These are phyloP conservation scores for Bergia sp. DNA, from an alignment of 92 coral and sea anemone genomes.

Conservation along the genomic window DNA sequence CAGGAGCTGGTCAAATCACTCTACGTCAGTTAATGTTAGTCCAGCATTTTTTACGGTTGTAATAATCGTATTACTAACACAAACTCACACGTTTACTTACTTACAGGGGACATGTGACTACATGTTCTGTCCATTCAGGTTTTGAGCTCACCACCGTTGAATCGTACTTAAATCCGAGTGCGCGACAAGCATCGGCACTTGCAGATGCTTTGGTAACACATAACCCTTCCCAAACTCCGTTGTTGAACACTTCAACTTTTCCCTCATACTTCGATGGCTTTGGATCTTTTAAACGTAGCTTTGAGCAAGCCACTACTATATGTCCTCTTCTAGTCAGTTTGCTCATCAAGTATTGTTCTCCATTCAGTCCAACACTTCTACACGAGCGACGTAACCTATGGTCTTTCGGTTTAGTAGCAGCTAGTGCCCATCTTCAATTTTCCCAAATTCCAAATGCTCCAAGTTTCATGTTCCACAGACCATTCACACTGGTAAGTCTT, in stretches of 20 bases:
- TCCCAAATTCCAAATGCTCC: conserved; percentile 44
- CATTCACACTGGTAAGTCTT: not conserved
- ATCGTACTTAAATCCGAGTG: not conserved
- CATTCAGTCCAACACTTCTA: not conserved
- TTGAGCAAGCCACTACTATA: conserved; percentile 22
- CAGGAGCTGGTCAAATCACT: no score
- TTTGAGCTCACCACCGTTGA: conserved; percentile 17
- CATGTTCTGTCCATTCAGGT: conserved; percentile 39
- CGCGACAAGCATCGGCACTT: not conserved
- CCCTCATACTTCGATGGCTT: conserved; percentile 44
- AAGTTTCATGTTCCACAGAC: not conserved
- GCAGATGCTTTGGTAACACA: conserved; percentile 31
- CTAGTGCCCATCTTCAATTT: conserved; percentile 9
- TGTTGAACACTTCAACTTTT: conserved; percentile 28
- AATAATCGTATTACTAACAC: no score
- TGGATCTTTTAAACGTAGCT: conserved; percentile 30
- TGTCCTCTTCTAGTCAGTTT: not conserved
- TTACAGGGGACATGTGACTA: not conserved
- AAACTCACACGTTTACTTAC: not conserved
- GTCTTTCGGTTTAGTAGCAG: not conserved
- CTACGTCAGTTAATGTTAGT: no score
- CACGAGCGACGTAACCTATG: not conserved
- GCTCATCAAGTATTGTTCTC: not conserved
- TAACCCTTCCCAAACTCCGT: conserved; percentile 27
- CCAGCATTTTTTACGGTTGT: not conserved